phyloP scores from a whole-genome alignment of 2,888 invertebrate genomes.

The Ormyrus thymus region DNA sequence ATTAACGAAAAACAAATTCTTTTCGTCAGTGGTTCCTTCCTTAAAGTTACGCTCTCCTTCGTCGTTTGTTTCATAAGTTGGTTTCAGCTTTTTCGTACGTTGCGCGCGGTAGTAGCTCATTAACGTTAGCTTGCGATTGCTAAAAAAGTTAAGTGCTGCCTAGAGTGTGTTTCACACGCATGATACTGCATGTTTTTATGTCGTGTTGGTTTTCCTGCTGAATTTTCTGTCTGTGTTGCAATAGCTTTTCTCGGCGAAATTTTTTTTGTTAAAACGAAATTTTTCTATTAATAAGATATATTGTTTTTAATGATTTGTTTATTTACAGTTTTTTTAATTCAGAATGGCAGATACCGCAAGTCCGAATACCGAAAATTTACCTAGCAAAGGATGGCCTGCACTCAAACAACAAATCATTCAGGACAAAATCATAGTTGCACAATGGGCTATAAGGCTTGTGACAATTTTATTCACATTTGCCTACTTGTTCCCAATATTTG shows the following conservation, averaged over 20 bases:
- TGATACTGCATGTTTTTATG: conserved; percentile 45
- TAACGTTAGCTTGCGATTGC: background rate
- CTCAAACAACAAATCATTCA: conserved; percentile 84
- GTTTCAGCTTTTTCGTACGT: too few relatives aligned
- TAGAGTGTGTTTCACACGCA: conserved; percentile 14
- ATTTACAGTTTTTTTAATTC: background rate
- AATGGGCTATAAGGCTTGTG: conserved; percentile 91
- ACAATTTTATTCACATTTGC: conserved; percentile 89
- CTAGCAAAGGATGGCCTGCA: conserved; percentile 78
- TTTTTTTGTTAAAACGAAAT: background rate
- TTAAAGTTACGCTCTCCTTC: too few relatives aligned
- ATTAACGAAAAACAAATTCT: conserved; percentile 11
- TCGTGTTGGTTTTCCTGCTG: background rate
- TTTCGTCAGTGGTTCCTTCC: too few relatives aligned
- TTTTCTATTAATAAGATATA: conserved; percentile 3
- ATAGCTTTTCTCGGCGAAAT: background rate
- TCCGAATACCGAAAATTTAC: conserved; percentile 58
- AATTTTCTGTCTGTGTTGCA: too few relatives aligned
- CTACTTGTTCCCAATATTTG: conserved; percentile 91
- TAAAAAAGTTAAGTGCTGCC: conserved; percentile 24
- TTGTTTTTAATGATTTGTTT: conserved; percentile 1
- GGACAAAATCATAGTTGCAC: conserved; percentile 90
- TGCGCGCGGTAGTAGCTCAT: background rate
- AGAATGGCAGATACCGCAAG: conserved; percentile 67
- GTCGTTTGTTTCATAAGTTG: too few relatives aligned